phyloP scores from a whole-genome alignment of 1,140 invertebrate genomes.

The Listronotus bonariensis region DNA sequence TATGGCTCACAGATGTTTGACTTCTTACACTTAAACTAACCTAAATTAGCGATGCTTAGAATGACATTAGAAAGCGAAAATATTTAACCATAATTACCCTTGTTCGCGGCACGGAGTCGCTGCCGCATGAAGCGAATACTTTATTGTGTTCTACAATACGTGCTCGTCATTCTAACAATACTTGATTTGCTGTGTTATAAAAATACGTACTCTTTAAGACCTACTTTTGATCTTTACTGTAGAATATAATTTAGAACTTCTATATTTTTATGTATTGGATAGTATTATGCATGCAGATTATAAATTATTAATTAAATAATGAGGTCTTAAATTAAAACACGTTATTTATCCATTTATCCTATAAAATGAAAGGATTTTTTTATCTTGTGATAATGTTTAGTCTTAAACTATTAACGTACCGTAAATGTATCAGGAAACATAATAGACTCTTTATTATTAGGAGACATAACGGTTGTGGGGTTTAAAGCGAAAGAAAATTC shows the following conservation, averaged over 20 bases:
- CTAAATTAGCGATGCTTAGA: slow-evolving; percentile 42
- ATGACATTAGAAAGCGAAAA: slow-evolving; percentile 52
- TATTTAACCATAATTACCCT: slow-evolving; percentile 52
- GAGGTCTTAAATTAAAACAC: not conserved
- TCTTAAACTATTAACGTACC: too few species aligned
- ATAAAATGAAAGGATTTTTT: too few species aligned
- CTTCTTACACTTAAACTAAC: slow-evolving; percentile 39
- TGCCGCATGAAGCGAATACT: slow-evolving; percentile 36
- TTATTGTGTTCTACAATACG: slow-evolving; percentile 38
- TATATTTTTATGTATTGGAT: not conserved
- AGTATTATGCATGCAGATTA: not conserved
- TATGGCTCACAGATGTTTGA: slow-evolving; percentile 21
- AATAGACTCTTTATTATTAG: too few species aligned
- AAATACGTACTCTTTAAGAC: slow-evolving; percentile 22
- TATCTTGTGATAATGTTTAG: too few species aligned
- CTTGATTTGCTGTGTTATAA: slow-evolving; percentile 14
- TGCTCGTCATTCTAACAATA: slow-evolving; percentile 36
- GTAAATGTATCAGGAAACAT: too few species aligned
- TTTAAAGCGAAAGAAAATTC: too few species aligned
- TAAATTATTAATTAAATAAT: not conserved
- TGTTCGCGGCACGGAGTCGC: slow-evolving; percentile 43
- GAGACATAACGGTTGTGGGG: too few species aligned
- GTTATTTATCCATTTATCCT: too few species aligned
- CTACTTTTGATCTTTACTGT: slow-evolving; percentile 22
- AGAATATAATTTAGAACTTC: slow-evolving; percentile 19